Base-by-base conservation (phyloP, 2,797 vertebrate species). In the Argentina silus region DNA sequence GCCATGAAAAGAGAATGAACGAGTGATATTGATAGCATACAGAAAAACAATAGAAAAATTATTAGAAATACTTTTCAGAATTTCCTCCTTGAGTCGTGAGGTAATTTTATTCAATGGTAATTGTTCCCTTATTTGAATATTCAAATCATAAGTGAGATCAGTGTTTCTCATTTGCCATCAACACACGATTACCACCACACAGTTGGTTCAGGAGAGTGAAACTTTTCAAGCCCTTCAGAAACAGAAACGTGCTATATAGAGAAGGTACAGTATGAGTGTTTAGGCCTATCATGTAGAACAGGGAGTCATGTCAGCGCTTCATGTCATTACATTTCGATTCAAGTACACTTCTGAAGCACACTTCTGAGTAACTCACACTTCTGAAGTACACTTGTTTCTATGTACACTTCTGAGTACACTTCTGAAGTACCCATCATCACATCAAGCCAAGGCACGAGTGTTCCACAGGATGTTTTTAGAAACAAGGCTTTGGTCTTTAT, bases 401-500 rank as follows among this genome's bases (percentile, higher is more conserved):
- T 2, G 4, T 2, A 36, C 27, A 36, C 4, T 4, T 36, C 27
- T 36, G 27, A 36, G 27, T 36, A 27, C 44, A 59, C 57, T 23
- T 12, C 57, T 23, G 27, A 60, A 15, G 12, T 36, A 51, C 19
- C 55, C 1, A 8, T 57, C 17, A 57, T 60, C 23, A 15, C 59
- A 36, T 60, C 21, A 23, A 44, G 42, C 61, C 64, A 45, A 48
- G 42, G 27, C 36, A 45, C 51, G 7, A 47, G 3, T 56, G 45
- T 44, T 68, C 57, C 77, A 74, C 70, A 42, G 6, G 19, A 67
- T 23, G 60, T 76, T 59, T n/a, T n/a, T n/a, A n/a, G n/a, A n/a
- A n/a, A n/a, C 81, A 73, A 61, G 61, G 8, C 43, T 79, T 76
- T 72, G 17, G 21, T 67, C 55, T 84, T 86, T 70, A 79, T 86